A percentile compares a stretch with the other conserved stretches of the same genome.
Evolutionary conservation across 2,888 invertebrate genomes (phyloP).

Genomic region (Tetanocera ferruginea): DNA sequence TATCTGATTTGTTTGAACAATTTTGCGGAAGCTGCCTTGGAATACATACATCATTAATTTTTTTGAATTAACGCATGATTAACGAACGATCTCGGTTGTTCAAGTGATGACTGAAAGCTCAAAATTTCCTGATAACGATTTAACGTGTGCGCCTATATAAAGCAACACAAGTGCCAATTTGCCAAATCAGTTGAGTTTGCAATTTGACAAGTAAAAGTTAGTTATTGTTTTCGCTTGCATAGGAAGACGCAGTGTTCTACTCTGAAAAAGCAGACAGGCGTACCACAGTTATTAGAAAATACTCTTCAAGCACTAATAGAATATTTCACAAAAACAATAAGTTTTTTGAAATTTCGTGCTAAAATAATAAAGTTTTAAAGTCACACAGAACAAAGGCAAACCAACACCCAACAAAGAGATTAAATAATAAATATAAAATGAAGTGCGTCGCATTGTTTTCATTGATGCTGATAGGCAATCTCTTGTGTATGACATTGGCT

Average conservation of each 20-base stretch:
- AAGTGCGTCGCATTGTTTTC: neutral
- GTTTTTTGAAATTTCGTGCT: neutral
- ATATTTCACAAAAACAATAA: neutral
- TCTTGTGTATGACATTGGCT: neutral
- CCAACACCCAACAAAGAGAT: neutral
- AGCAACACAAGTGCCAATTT: neutral
- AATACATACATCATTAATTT: neutral
- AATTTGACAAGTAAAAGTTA: neutral
- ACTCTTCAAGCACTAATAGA: neutral
- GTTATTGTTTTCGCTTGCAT: slow-evolving; percentile 1
- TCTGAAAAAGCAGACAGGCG: slow-evolving; percentile 6
- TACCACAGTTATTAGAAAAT: neutral
- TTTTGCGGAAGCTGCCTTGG: slow-evolving; percentile 25
- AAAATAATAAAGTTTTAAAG: neutral
- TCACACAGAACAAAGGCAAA: neutral
- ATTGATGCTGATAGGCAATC: neutral
- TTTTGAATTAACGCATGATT: slow-evolving; percentile 19
- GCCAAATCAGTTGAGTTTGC: slow-evolving; percentile 4
- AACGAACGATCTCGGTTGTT: neutral
- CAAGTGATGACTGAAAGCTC: neutral
- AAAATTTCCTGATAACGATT: neutral
- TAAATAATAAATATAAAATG: slow-evolving; percentile 1
- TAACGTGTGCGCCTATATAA: neutral
- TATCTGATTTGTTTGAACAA: neutral
- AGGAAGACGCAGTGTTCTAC: slow-evolving; percentile 4